phyloP scores from a whole-genome alignment of 2,113 vertebrate genomes.

The Otolemur garnettii region DNA sequence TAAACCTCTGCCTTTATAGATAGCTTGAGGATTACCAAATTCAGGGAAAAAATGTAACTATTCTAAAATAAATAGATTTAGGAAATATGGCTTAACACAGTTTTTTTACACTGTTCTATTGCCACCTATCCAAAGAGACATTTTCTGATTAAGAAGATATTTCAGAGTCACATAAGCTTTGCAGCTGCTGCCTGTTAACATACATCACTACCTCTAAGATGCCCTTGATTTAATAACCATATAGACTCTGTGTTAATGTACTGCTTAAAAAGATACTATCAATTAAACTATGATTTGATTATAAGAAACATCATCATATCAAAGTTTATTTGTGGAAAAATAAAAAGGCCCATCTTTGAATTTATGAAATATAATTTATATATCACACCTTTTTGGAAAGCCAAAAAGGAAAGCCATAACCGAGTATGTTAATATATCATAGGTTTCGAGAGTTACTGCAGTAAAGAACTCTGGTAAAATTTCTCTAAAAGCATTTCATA shows the following conservation, averaged over 20 bases:
- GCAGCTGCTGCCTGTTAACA: neutral
- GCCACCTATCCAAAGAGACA: conserved; percentile 5
- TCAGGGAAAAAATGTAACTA: neutral
- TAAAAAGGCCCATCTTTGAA: neutral
- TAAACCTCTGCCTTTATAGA: neutral
- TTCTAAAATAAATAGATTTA: conserved; percentile 51
- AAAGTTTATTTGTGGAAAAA: neutral
- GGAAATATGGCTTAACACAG: neutral
- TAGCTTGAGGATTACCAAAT: conserved; percentile 62
- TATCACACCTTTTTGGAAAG: neutral
- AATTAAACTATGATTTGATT: neutral
- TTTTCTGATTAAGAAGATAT: neutral
- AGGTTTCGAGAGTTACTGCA: neutral
- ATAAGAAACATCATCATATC: neutral
- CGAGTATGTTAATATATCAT: neutral
- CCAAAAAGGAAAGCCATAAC: too few relatives aligned
- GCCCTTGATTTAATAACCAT: neutral
- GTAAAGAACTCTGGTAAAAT: neutral
- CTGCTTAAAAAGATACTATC: neutral
- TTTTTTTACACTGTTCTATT: neutral
- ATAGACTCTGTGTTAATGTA: neutral
- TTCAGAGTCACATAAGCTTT: neutral
- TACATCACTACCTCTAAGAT: conserved; percentile 34
- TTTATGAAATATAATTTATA: neutral
- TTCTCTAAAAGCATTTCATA: conserved; percentile 1